Conservation (phyloP, 2,113 vertebrate genomes). For the Manacus vitellinus region DNA sequence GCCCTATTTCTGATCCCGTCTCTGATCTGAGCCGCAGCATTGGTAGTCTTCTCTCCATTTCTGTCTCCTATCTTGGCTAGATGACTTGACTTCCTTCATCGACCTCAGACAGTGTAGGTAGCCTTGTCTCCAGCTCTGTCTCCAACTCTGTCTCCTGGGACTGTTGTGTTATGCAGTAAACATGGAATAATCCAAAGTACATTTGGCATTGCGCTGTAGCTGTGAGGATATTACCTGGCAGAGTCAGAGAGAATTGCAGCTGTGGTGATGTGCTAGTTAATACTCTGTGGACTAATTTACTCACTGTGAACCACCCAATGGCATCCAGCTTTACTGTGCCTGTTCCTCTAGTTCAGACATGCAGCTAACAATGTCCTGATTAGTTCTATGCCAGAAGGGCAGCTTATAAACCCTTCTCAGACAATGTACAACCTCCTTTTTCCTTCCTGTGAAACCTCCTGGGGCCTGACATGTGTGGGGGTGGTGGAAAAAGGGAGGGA, state of each 20-base stretch:
- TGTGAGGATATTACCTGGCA: background rate
- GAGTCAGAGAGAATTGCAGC: background rate
- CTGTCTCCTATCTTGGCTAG: background rate
- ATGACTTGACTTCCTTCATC: background rate
- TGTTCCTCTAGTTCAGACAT: background rate
- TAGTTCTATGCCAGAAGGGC: slow-evolving; percentile 3
- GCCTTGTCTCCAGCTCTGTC: background rate
- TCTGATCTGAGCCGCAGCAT: background rate
- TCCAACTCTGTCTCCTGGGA: background rate
- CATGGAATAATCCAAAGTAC: background rate
- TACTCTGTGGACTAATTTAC: background rate
- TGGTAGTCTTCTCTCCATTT: background rate
- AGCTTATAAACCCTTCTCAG: slow-evolving; percentile 32
- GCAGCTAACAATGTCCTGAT: background rate
- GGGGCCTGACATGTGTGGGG: background rate
- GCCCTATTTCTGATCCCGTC: background rate
- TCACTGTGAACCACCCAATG: background rate
- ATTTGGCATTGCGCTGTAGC: background rate
- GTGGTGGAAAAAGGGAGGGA: background rate
- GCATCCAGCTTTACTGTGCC: background rate
- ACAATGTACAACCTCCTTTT: background rate
- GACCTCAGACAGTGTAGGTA: background rate
- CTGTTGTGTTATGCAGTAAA: background rate
- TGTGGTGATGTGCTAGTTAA: background rate
- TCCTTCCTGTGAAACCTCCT: background rate